phyloP scores from a whole-genome alignment of 2,888 invertebrate species.

The Cyclophora punctaria region DNA sequence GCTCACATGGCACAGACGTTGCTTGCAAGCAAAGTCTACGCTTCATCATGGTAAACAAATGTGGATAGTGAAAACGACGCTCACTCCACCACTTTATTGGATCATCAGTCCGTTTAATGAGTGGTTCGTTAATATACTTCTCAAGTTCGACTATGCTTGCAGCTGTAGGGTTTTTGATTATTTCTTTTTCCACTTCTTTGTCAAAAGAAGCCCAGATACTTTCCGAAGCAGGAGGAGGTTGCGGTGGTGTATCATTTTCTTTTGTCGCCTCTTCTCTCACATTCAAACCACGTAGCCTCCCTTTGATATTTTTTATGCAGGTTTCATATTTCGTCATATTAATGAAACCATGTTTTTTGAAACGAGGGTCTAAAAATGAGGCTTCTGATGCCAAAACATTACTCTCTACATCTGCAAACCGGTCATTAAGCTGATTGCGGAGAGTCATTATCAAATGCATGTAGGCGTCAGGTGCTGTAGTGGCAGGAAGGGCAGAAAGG shows the following conservation, averaged over 20 bases:
- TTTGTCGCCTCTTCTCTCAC: constrained; percentile 1
- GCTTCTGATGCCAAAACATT: constrained; percentile 5
- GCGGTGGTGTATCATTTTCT: neutral
- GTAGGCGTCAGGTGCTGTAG: neutral
- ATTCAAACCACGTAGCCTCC: constrained; percentile 5
- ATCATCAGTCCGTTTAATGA: constrained; percentile 12
- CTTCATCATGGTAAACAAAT: constrained; percentile 8
- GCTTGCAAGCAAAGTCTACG: constrained; percentile 7
- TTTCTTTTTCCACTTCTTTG: constrained; percentile 9
- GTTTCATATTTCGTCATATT: constrained; percentile 5
- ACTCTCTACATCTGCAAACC: constrained; percentile 9
- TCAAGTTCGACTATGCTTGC: constrained; percentile 13
- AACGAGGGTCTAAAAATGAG: constrained; percentile 14
- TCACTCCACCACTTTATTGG: constrained; percentile 18
- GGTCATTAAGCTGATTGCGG: constrained; percentile 4
- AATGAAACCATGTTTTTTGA: constrained; percentile 16
- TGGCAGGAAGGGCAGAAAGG: neutral
- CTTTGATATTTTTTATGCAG: constrained; percentile 4
- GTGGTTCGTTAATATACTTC: constrained; percentile 14
- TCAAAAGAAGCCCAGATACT: constrained; percentile 12
- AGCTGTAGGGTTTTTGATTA: constrained; percentile 11
- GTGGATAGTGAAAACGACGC: constrained; percentile 7
- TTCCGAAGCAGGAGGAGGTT: neutral
- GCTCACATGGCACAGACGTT: constrained; percentile 8
- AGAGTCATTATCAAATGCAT: neutral